Evolutionary conservation across 2,888 invertebrate species (phyloP).

Genomic region (Limulus polyphemus): DNA sequence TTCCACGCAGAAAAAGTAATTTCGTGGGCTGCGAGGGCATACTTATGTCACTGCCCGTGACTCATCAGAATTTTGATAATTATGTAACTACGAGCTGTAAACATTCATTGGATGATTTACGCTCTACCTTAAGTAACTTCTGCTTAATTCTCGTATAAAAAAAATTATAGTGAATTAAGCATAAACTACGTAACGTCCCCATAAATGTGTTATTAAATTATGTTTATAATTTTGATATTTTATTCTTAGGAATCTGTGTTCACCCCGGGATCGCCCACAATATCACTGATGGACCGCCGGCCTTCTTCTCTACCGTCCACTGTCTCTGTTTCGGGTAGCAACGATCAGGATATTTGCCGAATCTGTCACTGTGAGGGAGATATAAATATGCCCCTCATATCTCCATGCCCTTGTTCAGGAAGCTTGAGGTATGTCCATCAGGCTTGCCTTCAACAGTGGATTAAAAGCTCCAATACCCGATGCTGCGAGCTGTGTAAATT

Average conservation of each 20-base stretch:
- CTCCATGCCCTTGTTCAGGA: slow-evolving; percentile 36
- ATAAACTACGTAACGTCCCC: too few species aligned
- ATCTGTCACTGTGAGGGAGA: slow-evolving; percentile 95
- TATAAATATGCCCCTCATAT: slow-evolving; percentile 47
- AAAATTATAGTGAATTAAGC: too few species aligned
- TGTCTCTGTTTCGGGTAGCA: slow-evolving; percentile 5
- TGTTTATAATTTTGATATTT: neutral
- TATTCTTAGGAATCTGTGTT: slow-evolving; percentile 9
- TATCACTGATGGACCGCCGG: slow-evolving; percentile 14
- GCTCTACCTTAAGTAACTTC: too few species aligned
- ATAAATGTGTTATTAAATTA: too few species aligned
- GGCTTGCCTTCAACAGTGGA: slow-evolving; percentile 90
- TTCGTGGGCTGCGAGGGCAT: too few species aligned
- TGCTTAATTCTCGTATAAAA: too few species aligned
- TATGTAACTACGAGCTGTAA: too few species aligned
- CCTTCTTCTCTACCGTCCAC: slow-evolving; percentile 16
- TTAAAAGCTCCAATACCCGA: slow-evolving; percentile 86
- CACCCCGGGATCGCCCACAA: slow-evolving; percentile 11
- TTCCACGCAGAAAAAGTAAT: too few species aligned
- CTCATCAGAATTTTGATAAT: too few species aligned
- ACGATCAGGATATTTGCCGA: slow-evolving; percentile 35
- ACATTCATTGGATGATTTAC: too few species aligned
- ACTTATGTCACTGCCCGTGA: too few species aligned
- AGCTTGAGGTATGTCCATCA: slow-evolving; percentile 82
- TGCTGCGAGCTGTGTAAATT: slow-evolving; percentile 95